phyloP scores from a whole-genome alignment of 1,140 invertebrate genomes.

The Zaprionus nigranus region DNA sequence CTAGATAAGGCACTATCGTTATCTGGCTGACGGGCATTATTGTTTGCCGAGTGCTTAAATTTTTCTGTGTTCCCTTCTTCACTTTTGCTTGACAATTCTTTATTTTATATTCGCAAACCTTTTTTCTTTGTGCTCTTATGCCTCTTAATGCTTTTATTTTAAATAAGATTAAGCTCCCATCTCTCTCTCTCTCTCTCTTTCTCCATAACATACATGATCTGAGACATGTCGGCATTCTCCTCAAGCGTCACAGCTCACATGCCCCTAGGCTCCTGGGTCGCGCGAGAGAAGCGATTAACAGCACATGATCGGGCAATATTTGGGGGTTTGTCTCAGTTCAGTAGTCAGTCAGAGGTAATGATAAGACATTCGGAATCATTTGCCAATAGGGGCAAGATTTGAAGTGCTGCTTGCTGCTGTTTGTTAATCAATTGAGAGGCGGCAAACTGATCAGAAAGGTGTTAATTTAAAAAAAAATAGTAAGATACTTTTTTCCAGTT shows the following conservation, averaged over 20 bases:
- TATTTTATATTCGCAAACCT: constrained; percentile 50
- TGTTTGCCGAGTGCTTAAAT: constrained; percentile 70
- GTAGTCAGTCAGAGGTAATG: neutral
- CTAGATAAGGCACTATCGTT: constrained; percentile 71
- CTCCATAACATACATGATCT: constrained; percentile 30
- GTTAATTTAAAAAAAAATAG: neutral
- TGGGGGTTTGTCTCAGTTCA: neutral
- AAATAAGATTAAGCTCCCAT: constrained; percentile 49
- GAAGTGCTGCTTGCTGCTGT: neutral
- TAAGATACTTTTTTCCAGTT: constrained; percentile 1
- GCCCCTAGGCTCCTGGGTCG: constrained; percentile 25
- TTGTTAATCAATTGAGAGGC: neutral
- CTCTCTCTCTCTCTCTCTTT: constrained; percentile 10
- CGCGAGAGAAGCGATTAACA: constrained; percentile 20
- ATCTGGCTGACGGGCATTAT: constrained; percentile 59
- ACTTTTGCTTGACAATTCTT: constrained; percentile 44
- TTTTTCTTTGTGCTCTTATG: constrained; percentile 23
- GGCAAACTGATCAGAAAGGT: neutral
- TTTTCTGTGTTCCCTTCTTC: constrained; percentile 27
- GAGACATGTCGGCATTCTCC: constrained; percentile 16
- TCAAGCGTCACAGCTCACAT: constrained; percentile 28
- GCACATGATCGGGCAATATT: constrained; percentile 16
- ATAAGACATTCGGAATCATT: neutral
- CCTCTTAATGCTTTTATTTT: constrained; percentile 45
- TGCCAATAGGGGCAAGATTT: neutral